Evolutionary conservation across 2,797 vertebrate genomes (phyloP), one percentile per base, ranked within the genome.

Genomic region (Peromyscus melanophrys): DNA sequence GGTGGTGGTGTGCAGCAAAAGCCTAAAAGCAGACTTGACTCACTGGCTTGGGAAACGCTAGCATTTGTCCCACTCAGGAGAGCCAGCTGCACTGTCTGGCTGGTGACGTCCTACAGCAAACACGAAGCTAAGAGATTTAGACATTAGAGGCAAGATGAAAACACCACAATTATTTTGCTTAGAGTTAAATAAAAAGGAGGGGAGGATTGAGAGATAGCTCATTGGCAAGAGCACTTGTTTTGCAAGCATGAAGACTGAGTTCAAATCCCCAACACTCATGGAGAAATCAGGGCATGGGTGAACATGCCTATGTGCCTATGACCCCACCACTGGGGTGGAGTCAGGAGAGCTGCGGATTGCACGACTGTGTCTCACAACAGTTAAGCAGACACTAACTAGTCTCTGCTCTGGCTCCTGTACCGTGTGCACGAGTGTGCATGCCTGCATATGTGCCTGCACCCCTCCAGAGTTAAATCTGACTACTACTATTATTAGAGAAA

Each of bases 41-140:
- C 84, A 67, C n/a, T 81, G 46, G 4, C 89, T 37, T 76, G 73
- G 59, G 80, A 90, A 95, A 81, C 43, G 92, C 23, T 29, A 49
- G 37, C 16, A 52, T 46, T 5, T 76, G 85, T 52, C 76, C 87
- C 77, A 43, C 29, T 63, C 0, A 73, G 43, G 78, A 85, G 8
- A 77, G 73, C 27, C 34, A 46, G 57, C 12, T 57, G 84, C 46
- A 89, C 43, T 78, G 71, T 59, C 81, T 3, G 9, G 40, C 63
- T 57, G 49, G 69, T 67, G 43, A 90, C 59, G 16, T 61, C 21
- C 34, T 81, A 21, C 23, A 77, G 40, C 73, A 94, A 84, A 96
- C n/a, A 81, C 0, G 49, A 43, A 86, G 77, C 61, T 82, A n/a
- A 88, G 55, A 75, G 46, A 81, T 80, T 11, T 75, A 4, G 69